These are phyloP conservation scores for Aromia moschata DNA, from an alignment of 2,888 invertebrate species.

Conservation along the genomic window DNA sequence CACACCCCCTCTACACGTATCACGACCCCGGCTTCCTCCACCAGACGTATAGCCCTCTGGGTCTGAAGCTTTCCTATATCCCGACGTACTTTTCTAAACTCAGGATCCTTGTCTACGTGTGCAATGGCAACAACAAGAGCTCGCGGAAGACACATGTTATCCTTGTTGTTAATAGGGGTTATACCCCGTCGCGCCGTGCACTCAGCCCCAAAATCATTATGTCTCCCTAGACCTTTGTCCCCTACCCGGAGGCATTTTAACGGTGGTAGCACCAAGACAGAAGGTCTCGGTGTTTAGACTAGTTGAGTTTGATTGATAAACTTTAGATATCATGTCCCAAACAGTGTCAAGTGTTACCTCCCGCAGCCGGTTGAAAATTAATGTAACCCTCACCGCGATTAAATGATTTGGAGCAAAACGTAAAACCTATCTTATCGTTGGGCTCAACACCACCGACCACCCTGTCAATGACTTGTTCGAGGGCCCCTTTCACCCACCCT, in stretches of 20 bases:
- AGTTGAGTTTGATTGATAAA: constrained; percentile 18
- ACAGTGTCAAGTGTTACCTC: constrained; percentile 12
- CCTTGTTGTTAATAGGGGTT: constrained; percentile 37
- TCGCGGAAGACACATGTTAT: constrained; percentile 34
- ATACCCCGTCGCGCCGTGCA: constrained; percentile 25
- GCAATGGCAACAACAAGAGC: constrained; percentile 34
- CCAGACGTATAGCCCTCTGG: background rate
- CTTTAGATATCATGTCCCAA: constrained; percentile 7
- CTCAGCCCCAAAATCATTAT: constrained; percentile 31
- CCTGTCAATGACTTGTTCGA: background rate
- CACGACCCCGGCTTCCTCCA: constrained; percentile 6
- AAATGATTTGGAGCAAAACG: constrained; percentile 15
- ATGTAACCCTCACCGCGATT: constrained; percentile 11
- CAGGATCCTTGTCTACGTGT: constrained; percentile 21
- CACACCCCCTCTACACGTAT: constrained; percentile 25
- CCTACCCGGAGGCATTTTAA: constrained; percentile 15
- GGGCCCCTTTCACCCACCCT: background rate
- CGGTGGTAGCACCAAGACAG: constrained; percentile 23
- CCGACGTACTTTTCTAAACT: constrained; percentile 1
- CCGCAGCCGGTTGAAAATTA: background rate
- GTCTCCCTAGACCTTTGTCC: background rate
- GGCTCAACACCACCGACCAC: background rate
- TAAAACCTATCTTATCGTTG: constrained; percentile 11
- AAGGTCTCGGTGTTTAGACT: constrained; percentile 38
- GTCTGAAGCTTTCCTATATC: constrained; percentile 21